Conservation (phyloP, 2,113 vertebrate species). For the Cottus gobio region DNA sequence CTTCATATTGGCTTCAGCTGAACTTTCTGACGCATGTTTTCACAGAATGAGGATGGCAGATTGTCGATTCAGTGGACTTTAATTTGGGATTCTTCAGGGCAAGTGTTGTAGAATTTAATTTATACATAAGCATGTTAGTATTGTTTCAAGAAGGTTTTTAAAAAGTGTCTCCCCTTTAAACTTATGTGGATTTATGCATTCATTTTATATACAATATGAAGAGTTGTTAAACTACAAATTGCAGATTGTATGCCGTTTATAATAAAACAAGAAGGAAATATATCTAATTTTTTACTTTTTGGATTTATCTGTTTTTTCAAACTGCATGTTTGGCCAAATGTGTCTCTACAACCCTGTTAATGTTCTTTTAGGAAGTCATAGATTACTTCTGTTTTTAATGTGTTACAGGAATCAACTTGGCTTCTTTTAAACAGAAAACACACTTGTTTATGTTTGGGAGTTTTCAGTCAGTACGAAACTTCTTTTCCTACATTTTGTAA, state of each 20-base stretch:
- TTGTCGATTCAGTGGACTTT: no score
- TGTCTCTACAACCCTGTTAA: background rate
- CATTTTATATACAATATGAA: background rate
- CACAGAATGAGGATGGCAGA: background rate
- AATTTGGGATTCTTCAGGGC: no score
- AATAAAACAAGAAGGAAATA: no score
- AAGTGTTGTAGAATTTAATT: background rate
- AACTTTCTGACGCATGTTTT: background rate
- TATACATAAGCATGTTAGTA: background rate
- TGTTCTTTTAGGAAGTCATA: background rate
- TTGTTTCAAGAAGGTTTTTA: background rate
- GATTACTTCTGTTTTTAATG: background rate
- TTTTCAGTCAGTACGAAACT: background rate
- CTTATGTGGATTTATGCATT: background rate
- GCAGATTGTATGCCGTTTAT: no score
- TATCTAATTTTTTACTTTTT: no score
- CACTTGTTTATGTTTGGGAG: background rate
- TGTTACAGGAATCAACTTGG: background rate
- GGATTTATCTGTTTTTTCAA: background rate
- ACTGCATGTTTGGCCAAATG: background rate
- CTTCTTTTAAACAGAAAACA: background rate
- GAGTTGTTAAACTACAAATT: background rate
- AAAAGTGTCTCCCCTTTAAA: background rate
- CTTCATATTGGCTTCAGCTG: background rate
- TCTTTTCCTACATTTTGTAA: background rate